Evolutionary conservation across 2,888 invertebrate genomes (phyloP), one percentile per base, ranked within the genome.

Genomic region (Listrodromus nycthemerus): DNA sequence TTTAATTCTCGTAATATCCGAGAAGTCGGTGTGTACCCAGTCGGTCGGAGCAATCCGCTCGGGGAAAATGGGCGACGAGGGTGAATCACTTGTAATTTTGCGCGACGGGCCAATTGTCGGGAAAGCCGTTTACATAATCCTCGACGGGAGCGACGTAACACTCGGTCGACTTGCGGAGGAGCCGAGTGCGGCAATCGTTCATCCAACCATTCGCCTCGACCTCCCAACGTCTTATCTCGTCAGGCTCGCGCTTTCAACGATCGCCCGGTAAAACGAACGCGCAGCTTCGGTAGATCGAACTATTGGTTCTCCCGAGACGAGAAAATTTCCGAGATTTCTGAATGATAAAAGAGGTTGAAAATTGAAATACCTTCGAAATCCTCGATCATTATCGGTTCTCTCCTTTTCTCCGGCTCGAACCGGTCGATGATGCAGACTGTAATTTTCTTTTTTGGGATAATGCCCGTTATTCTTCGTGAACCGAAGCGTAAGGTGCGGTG

Each of bases 291-390:
- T 24, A 55, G 55, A 21, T 24, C 24, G 55, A 55, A 55, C 55
- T 24, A 55, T 55, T 24, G 55, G 55, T 24, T 24, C 50, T 45
- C 41, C 16, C 41, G 13, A 52, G 52, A 55, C 21, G 19, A 19
- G 21, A 13, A 13, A 55, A 21, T 55, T 55, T 24, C 24, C 55
- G 21, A 55, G 55, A 24, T 24, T 21, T 55, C 1, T 13, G 55
- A 89, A 90, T 91, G 91, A 90, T 91, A 90, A 90, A 90, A 88
- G 87, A 87, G 86, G 88, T 55, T 10, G 89, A 88, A 91, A 90
- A 90, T 90, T 90, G 89, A 90, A 90, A 91, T 90, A 88, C 45
- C 13, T 8, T 37, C 13, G 37, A 65, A 37, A 21, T 66, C 66
- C 21, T 55, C 24, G 55, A 24, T 55, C 55, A 55, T 55, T 55